A percentile compares a stretch with the other conserved stretches of the same genome.
Conservation (phyloP, 2,113 vertebrate genomes). For the Terrapene triunguis region DNA sequence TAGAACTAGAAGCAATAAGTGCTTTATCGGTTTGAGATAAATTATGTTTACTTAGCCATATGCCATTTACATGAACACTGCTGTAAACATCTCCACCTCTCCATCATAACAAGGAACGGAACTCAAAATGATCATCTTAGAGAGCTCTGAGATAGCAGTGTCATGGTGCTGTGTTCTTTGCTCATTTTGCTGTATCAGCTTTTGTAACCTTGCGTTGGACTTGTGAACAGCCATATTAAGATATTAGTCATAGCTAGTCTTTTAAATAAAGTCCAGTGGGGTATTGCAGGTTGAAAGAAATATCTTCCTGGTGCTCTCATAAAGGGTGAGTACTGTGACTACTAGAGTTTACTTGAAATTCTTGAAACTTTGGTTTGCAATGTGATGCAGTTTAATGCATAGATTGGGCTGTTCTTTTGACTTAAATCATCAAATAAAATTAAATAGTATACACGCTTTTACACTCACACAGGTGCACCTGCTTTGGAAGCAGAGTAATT, state of each 20-base stretch:
- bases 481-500: neutral
- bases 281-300: neutral
- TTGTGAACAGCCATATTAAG: neutral
- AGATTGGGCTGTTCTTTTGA: neutral
- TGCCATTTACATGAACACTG: neutral
- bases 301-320: neutral
- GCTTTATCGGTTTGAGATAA: neutral
- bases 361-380: neutral
- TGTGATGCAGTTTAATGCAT: no score
- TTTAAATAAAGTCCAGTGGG: neutral
- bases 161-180: neutral
- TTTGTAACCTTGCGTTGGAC: neutral
- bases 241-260: no score
- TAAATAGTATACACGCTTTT: neutral
- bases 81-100: neutral
- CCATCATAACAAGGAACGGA: neutral
- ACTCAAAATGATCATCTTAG: neutral
- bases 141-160: neutral
- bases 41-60: neutral
- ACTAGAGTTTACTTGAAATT: neutral
- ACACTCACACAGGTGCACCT: neutral
- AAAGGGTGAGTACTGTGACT: neutral
- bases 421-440: neutral
- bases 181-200: neutral
- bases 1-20: neutral